phyloP scores from a whole-genome alignment of 2,797 vertebrate species.

The Chiroxiphia lanceolata region DNA sequence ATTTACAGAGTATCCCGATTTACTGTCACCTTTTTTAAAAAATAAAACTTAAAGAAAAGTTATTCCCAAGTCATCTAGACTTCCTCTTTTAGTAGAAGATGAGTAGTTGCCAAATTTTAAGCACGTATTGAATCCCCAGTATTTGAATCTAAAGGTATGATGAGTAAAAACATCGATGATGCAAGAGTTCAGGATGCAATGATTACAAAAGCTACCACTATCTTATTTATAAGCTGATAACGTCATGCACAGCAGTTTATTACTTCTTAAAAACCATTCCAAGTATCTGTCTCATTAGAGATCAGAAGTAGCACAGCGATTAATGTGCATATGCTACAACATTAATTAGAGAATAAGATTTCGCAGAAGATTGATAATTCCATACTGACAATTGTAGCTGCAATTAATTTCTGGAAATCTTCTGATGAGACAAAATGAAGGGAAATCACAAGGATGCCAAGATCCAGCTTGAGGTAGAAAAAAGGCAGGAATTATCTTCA shows the following conservation, averaged over 20 bases:
- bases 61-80: neutral
- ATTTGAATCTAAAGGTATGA: constrained; percentile 14
- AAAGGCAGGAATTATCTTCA: constrained; percentile 13
- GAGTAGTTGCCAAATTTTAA: constrained; percentile 22
- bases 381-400: constrained; percentile 54
- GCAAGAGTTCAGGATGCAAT: constrained; percentile 1
- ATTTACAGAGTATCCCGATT: neutral
- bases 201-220: constrained; percentile 31
- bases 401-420: constrained; percentile 60
- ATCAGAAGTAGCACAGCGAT: constrained; percentile 62
- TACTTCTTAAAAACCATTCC: constrained; percentile 65
- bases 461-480: neutral
- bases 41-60: neutral
- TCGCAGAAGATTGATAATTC: constrained; percentile 69
- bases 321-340: constrained; percentile 68
- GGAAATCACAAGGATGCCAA: neutral
- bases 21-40: neutral
- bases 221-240: constrained; percentile 60
- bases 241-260: constrained; percentile 39
- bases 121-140: neutral
- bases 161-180: neutral
- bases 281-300: constrained; percentile 70
- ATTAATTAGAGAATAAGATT: constrained; percentile 74
- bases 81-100: constrained; percentile 15
- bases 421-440: constrained; percentile 19